Conservation (phyloP, 1,140 invertebrate species). For the Vanessa tameamea region DNA sequence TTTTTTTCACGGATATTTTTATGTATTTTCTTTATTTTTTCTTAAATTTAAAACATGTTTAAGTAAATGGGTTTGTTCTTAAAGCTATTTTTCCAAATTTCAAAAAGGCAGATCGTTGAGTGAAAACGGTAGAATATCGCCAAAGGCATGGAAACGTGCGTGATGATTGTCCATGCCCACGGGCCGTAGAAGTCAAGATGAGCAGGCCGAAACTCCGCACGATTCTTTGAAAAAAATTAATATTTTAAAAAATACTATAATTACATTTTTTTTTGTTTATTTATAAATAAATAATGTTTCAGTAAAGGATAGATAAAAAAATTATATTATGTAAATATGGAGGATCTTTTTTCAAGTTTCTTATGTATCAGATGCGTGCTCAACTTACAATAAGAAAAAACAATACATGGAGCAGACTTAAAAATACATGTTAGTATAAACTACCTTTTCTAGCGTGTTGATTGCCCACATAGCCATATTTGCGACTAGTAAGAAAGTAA, state of each 20-base stretch:
- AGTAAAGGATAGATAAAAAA: too few species aligned
- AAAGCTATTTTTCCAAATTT: conserved; percentile 97
- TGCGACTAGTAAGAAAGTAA: conserved; percentile 91
- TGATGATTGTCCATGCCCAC: conserved; percentile 94
- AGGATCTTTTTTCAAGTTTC: too few species aligned
- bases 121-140: conserved; percentile 95
- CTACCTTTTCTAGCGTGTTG: conserved; percentile 89
- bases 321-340: too few species aligned
- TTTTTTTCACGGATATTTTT: background rate
- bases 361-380: too few species aligned
- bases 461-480: conserved; percentile 94
- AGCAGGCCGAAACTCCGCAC: conserved; percentile 89
- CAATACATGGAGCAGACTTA: background rate
- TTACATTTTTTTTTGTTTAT: background rate
- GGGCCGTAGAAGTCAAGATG: conserved; percentile 91
- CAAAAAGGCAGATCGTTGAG: conserved; percentile 96
- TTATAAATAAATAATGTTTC: too few species aligned
- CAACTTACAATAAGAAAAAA: too few species aligned
- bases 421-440: conserved; percentile 19
- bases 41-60: conserved; percentile 38
- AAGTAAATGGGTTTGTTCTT: conserved; percentile 82
- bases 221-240: conserved; percentile 68
- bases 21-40: conserved; percentile 2
- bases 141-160: conserved; percentile 91
- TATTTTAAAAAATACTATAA: background rate